Conservation (phyloP, 2,888 invertebrate species). For the Drosophila neotestacea region DNA sequence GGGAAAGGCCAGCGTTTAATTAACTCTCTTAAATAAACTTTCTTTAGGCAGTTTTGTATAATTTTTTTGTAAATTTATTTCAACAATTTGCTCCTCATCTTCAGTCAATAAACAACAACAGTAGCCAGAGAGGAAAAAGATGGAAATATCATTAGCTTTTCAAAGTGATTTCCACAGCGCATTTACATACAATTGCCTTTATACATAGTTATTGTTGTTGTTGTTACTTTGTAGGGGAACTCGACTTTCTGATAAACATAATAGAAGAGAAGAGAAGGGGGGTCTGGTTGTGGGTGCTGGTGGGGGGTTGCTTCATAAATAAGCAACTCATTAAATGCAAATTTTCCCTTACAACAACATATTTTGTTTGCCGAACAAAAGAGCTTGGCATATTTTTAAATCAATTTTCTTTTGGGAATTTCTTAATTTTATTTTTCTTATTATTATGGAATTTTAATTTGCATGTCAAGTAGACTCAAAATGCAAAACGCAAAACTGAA, state of each 20-base stretch:
- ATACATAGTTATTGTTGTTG: constrained; percentile 17
- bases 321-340: constrained; percentile 75
- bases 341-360: constrained; percentile 46
- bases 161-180: constrained; percentile 63
- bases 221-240: constrained; percentile 5
- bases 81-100: constrained; percentile 41
- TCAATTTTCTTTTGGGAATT: constrained; percentile 51
- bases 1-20: constrained; percentile 22
- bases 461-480: constrained; percentile 49
- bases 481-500: not conserved
- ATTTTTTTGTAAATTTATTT: constrained; percentile 19
- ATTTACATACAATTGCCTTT: constrained; percentile 69
- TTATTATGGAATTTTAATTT: constrained; percentile 58
- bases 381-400: constrained; percentile 49
- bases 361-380: constrained; percentile 56
- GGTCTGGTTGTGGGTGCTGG: not conserved
- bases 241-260: not conserved
- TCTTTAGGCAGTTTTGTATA: constrained; percentile 26
- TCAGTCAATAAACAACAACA: constrained; percentile 20
- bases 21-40: constrained; percentile 29
- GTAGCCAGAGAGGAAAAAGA: constrained; percentile 15
- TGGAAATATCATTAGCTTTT: constrained; percentile 55
- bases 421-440: constrained; percentile 25
- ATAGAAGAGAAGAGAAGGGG: not conserved
- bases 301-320: constrained; percentile 25